Conservation (phyloP, 2,888 invertebrate species). For the Chaetoderma sp. region DNA sequence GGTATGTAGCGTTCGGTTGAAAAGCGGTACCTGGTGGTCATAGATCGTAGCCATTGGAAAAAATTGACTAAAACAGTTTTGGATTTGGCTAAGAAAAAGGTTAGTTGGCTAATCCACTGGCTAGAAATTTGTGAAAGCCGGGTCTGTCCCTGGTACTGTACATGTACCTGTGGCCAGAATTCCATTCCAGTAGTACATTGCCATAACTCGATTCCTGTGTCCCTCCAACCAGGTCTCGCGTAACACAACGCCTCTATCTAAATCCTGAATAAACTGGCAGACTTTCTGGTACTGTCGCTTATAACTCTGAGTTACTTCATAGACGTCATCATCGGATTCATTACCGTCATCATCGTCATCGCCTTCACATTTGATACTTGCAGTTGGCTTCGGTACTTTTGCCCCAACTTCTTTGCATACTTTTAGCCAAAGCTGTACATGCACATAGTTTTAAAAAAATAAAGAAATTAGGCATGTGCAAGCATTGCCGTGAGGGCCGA, state of each 20-base stretch:
- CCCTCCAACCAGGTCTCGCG: slow-evolving; percentile 38
- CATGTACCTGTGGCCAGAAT: slow-evolving; percentile 62
- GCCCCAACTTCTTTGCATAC: neutral
- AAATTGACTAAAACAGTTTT: too few relatives aligned
- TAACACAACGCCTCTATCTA: slow-evolving; percentile 35
- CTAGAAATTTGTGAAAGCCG: too few relatives aligned
- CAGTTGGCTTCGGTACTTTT: neutral
- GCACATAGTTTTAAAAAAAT: too few relatives aligned
- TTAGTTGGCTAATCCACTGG: too few relatives aligned
- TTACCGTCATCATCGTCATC: neutral
- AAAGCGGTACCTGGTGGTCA: too few relatives aligned
- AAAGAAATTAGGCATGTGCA: too few relatives aligned
- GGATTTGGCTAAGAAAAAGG: too few relatives aligned
- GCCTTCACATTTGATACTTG: slow-evolving; percentile 12
- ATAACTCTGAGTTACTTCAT: slow-evolving; percentile 10
- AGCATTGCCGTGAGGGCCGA: too few relatives aligned
- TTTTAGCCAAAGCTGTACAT: too few relatives aligned
- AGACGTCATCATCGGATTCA: neutral
- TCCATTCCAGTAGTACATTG: slow-evolving; percentile 51
- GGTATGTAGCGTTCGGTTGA: too few relatives aligned
- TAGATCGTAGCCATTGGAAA: too few relatives aligned
- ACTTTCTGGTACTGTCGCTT: slow-evolving; percentile 9
- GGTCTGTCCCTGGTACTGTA: too few relatives aligned
- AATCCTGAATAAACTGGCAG: neutral
- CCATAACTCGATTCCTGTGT: slow-evolving; percentile 57